Evolutionary conservation across 1,140 invertebrate species (phyloP), one percentile per base, ranked within the genome.

Genomic region (Heliconius nattereri): DNA sequence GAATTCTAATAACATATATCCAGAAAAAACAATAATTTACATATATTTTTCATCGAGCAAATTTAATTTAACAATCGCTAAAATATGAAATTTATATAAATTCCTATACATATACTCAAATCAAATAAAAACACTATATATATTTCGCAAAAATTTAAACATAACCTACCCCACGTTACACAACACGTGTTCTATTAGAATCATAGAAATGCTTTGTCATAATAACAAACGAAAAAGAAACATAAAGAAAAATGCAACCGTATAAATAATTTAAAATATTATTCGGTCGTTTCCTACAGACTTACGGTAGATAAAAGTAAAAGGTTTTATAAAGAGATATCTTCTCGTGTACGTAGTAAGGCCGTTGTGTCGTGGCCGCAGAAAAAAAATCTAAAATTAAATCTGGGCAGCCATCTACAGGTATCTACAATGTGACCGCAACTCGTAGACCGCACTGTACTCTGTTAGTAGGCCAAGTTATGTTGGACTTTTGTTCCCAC

Each of bases 281-380:
- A 66, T 66, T 78, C 52, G 70, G 29, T 76, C 57, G 75, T 29
- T 76, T 76, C 60, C 35, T 20, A 72, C 37, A 71, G 49, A 75
- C 66, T 79, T 72, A 75, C 78, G 49, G 49, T 32, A 75, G 52
- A 75, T 76, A 75, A 79, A 79, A 79, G 73, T 79, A 79, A 79
- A 72, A 79, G 73, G 60, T 66, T 29, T 66, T 29, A 66, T 66
- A 66, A 66, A 66, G 60, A 66, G 60, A 75, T 75, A 76, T 79
- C 74, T 79, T 71, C 49, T 75, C 66, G 26, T 75, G 71, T 57
- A 57, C 60, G 32, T 35, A 23, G 32, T 57, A 9, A 8, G 8
- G 3, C 16, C 19, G 49, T 7, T 19, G 49, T 7, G 7, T 52
- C 19, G 49, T 52, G 49, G 49, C 49, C 19, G 49, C 19, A 7